Conservation (phyloP, 2,888 invertebrate species). For the Sepioteuthis lessoniana region DNA sequence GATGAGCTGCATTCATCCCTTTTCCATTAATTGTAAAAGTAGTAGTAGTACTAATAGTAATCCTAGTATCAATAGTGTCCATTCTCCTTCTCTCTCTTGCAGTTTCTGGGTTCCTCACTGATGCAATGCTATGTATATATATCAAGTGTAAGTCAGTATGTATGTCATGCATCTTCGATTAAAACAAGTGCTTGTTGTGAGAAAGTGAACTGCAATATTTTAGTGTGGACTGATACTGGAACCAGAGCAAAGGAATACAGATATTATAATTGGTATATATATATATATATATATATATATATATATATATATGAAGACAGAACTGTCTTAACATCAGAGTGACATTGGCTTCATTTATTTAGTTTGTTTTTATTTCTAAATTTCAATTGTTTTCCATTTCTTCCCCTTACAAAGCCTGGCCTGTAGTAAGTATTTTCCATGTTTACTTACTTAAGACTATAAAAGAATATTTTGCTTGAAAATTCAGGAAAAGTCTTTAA, state of each 20-base stretch:
- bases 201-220: neutral
- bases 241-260: neutral
- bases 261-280: neutral
- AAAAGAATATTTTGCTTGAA: neutral
- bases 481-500: neutral
- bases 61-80: neutral
- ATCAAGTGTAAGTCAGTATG: neutral
- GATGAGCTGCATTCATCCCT: slow-evolving; percentile 16
- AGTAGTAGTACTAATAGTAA: neutral
- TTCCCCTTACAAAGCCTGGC: neutral
- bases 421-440: neutral
- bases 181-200: neutral
- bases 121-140: neutral
- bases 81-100: neutral
- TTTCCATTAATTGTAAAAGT: neutral
- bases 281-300: neutral
- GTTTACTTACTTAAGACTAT: neutral
- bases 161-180: neutral
- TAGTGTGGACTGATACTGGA: neutral
- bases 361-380: neutral
- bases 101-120: neutral
- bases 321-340: neutral
- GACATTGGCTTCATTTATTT: neutral
- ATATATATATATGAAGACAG: neutral
- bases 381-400: neutral